These are phyloP conservation scores for roundworm (Caenorhabditis elegans) DNA, from an alignment of 1,140 invertebrate species.

Conservation along the genomic window WBcel235 BX284604.4:7215501-7216000, in stretches of 20 bases:
- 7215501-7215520: slow-evolving; percentile 64
- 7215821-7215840: slow-evolving; percentile 90
- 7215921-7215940: slow-evolving; percentile 63
- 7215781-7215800: slow-evolving; percentile 98
- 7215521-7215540: slow-evolving; percentile 91
- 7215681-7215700: slow-evolving; percentile 88
- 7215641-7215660: too few relatives aligned
- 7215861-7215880: slow-evolving; percentile 70
- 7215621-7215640: slow-evolving; percentile 80
- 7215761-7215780: slow-evolving; percentile 91
- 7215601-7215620: slow-evolving; percentile 95
- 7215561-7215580: slow-evolving; percentile 96
- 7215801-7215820: slow-evolving; percentile 99
- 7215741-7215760: slow-evolving; percentile 92
- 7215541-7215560: slow-evolving; percentile 98
- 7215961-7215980: slow-evolving; percentile 62
- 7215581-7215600: slow-evolving; percentile 90
- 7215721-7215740: slow-evolving; percentile 99
- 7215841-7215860: slow-evolving; percentile 92
- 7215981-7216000: slow-evolving; percentile 64
- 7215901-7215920: slow-evolving; percentile 62
- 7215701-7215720: slow-evolving; percentile 89
- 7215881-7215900: slow-evolving; percentile 64
- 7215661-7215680: neutral
- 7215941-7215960: slow-evolving; percentile 60